Percentiles rank a stretch among this genome's conserved stretches.
Evolutionary conservation across 2,888 invertebrate species (phyloP).

Genomic region (Lycia hirtaria): DNA sequence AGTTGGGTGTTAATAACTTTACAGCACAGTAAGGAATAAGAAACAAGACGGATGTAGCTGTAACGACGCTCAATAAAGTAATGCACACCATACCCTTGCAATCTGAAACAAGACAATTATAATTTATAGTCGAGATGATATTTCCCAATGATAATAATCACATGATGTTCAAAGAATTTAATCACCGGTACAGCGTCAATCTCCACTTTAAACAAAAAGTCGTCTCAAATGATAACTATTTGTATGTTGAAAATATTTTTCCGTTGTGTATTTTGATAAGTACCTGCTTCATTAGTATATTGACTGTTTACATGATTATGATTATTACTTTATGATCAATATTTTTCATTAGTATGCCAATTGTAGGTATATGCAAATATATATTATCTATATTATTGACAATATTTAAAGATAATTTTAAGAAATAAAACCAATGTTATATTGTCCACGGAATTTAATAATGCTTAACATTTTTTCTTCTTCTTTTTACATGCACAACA

Average conservation of each 20-base stretch:
- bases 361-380: neutral
- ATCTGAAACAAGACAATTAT: slow-evolving; percentile 41
- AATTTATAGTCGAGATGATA: neutral
- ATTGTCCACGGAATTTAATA: slow-evolving; percentile 21
- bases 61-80: slow-evolving; percentile 28
- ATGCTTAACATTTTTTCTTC: slow-evolving; percentile 7
- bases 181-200: neutral
- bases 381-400: neutral
- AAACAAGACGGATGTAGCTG: slow-evolving; percentile 28
- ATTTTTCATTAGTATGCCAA: neutral
- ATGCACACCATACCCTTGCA: slow-evolving; percentile 40
- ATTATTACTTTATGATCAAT: too few relatives aligned
- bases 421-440: slow-evolving; percentile 27
- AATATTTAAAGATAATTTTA: neutral
- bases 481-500: slow-evolving; percentile 20
- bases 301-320: neutral
- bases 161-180: neutral
- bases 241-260: too few relatives aligned
- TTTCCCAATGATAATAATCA: neutral
- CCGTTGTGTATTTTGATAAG: neutral
- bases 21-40: slow-evolving; percentile 24
- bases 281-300: neutral
- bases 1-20: slow-evolving; percentile 20
- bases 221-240: neutral
- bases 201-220: neutral